Base-by-base conservation (phyloP, 2,797 vertebrate species). In the Ispidina lecontei region DNA sequence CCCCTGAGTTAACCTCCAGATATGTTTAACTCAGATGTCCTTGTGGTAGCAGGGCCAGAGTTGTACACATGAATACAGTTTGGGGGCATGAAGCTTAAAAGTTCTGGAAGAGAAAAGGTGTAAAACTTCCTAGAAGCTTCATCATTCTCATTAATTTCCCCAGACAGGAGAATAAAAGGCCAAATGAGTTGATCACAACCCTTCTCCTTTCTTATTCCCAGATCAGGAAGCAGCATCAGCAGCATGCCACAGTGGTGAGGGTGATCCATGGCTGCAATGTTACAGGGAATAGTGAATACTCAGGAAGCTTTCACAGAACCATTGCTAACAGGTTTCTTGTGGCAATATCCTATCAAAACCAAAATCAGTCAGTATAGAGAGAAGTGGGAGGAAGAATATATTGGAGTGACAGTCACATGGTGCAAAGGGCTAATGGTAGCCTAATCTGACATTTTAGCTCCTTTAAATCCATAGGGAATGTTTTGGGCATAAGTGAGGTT, bases 81-180 rank as follows among this genome's bases (percentile, higher is more conserved):
- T 78, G 28, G 31, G 21, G 23, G 60, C 25, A 91, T 28, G 46
- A 87, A 22, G 20, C 28, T 86, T 86, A 52, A 76, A 86, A 86
- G 25, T 46, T 55, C 43, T 65, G 56, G 68, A 81, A 75, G 35
- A 71, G 46, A 84, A 92, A 35, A 93, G 19, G 82, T 63, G 58
- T 74, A 35, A 92, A 91, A 80, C 31, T 87, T 94, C 69, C 81
- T 69, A 46, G 76, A 90, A 74, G 12, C 19, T 80, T 80, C 65
- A 83, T 55, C 55, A 55, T 87, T 91, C 78, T 84, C 16, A 26
- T 14, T 68, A 74, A 84, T 90, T 87, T 15, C 14, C 9, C 22
- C 20, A n/a, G 73, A 83, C 20, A 75, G 55, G 22, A 75, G 21
- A 95, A 89, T 79, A 77, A 87, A 92, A 93, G 68, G 52, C 64